A percentile compares a stretch with the other conserved stretches of the same genome.
These are phyloP conservation scores for Panurus biarmicus DNA, from an alignment of 2,113 vertebrate species.

Conservation along the genomic window DNA sequence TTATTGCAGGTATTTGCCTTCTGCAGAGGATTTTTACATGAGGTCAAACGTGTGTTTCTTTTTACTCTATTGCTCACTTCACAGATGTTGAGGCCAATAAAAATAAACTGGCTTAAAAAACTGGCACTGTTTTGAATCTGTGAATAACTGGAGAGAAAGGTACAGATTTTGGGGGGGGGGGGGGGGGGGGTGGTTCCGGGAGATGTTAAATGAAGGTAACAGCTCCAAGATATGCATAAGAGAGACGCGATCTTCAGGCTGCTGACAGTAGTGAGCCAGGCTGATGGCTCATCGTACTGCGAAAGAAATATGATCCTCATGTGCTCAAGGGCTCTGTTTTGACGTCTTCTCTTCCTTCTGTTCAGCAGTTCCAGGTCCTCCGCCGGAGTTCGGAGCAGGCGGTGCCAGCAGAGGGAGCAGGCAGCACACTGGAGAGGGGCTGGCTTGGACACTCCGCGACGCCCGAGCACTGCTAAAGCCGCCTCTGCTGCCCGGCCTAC, in stretches of 20 bases:
- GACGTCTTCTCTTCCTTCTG: accelerated
- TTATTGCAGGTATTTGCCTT: background rate
- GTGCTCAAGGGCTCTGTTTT: background rate
- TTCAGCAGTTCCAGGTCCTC: accelerated
- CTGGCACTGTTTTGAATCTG: background rate
- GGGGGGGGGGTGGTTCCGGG: too few species aligned
- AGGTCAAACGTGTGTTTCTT: background rate
- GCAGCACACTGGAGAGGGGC: background rate
- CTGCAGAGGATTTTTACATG: background rate
- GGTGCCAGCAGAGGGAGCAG: background rate
- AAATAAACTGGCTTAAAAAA: background rate
- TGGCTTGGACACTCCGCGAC: too few species aligned
- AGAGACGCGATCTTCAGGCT: accelerated
- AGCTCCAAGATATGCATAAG: accelerated
- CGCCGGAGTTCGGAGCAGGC: background rate
- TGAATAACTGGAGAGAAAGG: background rate
- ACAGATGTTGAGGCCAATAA: background rate
- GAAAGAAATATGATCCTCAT: accelerated
- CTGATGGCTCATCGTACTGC: accelerated
- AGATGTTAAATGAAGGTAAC: too few species aligned
- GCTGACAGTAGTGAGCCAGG: background rate
- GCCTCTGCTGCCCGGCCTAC: background rate
- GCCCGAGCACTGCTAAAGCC: too few species aligned
- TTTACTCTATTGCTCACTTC: background rate
- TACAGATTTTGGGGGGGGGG: background rate